A percentile compares a stretch with the other conserved stretches of the same genome.
These are phyloP conservation scores for Cephus rjabovi DNA, from an alignment of 2,888 invertebrate species.

Conservation along the genomic window DNA sequence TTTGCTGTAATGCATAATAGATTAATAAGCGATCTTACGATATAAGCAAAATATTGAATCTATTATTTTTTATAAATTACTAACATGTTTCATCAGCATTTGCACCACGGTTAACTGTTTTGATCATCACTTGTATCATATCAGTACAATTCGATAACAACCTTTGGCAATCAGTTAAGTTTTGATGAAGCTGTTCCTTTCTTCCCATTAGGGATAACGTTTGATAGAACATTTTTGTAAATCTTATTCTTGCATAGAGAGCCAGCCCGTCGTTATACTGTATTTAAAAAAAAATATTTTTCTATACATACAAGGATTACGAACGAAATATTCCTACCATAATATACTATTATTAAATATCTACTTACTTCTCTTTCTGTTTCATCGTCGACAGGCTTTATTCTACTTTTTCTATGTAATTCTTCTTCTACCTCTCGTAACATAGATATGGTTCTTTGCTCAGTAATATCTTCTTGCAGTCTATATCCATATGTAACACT, in stretches of 20 bases:
- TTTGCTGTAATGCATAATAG: constrained; percentile 68
- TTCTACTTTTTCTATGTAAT: constrained; percentile 77
- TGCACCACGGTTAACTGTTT: constrained; percentile 79
- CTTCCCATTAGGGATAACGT: constrained; percentile 79
- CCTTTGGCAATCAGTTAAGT: constrained; percentile 83
- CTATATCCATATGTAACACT: constrained; percentile 91
- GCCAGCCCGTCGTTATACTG: constrained; percentile 74
- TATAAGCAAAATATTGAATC: constrained; percentile 15
- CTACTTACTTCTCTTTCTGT: constrained; percentile 64
- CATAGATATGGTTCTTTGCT: constrained; percentile 83
- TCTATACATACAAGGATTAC: background rate
- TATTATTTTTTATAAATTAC: constrained; percentile 42
- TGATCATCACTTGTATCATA: constrained; percentile 83
- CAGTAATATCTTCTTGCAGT: constrained; percentile 84
- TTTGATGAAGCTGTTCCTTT: constrained; percentile 74
- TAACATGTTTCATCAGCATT: constrained; percentile 76
- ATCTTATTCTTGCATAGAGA: constrained; percentile 84
- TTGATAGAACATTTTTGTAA: constrained; percentile 88
- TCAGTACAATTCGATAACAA: constrained; percentile 84
- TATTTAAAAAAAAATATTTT: constrained; percentile 28
- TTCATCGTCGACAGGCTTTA: constrained; percentile 67
- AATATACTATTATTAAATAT: background rate
- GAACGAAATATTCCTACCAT: background rate
- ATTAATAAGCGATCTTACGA: background rate
- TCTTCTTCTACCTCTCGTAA: constrained; percentile 94